Evolutionary conservation across 2,888 invertebrate genomes (phyloP), one percentile per base, ranked within the genome.

Genomic region (Xanthia togata): DNA sequence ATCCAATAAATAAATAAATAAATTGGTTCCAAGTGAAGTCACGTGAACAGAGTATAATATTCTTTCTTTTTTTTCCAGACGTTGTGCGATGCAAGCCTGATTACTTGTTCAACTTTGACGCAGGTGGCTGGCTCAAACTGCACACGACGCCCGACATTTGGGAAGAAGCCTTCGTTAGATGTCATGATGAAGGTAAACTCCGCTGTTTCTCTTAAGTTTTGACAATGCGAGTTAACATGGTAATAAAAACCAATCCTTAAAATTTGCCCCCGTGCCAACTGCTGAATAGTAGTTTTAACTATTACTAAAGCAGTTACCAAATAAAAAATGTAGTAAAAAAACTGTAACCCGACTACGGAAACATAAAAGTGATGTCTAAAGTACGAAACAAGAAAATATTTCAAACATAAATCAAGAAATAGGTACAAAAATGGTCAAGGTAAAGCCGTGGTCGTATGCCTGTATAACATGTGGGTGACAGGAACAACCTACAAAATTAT

Each of bases 161-260:
- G 77, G 38, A 60, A 6, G 57, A 82, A 70, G 70, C 73, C 14
- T 20, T 57, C 44, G 44, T 70, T 9, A 57, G 20, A 14, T 67
- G 73, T 44, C 47, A 31, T 44, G 17, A 77, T 41, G 79, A 82
- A 78, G 70, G 72, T 72, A 55, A 72, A 53, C 17, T 53, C 11
- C 4, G n/a, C n/a, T 55, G 9, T 14, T 41, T 11, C 8, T 64
- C 35, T 8, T 50, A 23, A 9, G 4, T 50, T 31, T 47, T 12
- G 11, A n/a, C n/a, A 41, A n/a, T 11, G 44, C 26, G 20, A 44
- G 26, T 2, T 11, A 41, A 9, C 1, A 9, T 41, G 2, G n/a
- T 14, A 2, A 63, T 4, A 14, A 38, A 38, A 62, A 23, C 12
- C 60, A 35, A 6, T 12, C 20, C 5, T 11, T 20, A 20, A 31